These are phyloP conservation scores for Cydia splendana DNA, from an alignment of 1,140 invertebrate genomes.

Conservation along the genomic window DNA sequence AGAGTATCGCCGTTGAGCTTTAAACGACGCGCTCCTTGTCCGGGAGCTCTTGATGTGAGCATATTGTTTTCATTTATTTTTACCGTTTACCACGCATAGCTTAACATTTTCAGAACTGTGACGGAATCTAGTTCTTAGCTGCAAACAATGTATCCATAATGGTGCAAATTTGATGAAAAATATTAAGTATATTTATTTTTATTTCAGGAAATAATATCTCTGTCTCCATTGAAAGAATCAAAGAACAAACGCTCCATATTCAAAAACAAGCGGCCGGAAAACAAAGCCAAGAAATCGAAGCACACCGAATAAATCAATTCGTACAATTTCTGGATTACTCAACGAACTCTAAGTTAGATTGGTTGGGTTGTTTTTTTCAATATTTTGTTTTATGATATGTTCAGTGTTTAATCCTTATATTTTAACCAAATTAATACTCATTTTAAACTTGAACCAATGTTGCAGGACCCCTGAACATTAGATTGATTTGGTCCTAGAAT, in stretches of 20 bases:
- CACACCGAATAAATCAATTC: background rate
- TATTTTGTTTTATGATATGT: too few relatives aligned
- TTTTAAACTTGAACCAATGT: background rate
- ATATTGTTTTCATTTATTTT: background rate
- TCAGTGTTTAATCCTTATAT: too few relatives aligned
- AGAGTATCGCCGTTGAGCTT: background rate
- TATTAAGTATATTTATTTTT: constrained; percentile 9
- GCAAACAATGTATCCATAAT: too few relatives aligned
- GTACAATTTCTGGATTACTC: too few relatives aligned
- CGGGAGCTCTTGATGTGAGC: background rate
- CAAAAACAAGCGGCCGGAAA: constrained; percentile 46
- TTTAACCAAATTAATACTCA: background rate
- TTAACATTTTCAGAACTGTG: too few relatives aligned
- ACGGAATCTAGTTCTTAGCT: too few relatives aligned
- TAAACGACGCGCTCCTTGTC: background rate
- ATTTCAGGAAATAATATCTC: constrained; percentile 43
- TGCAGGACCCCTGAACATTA: background rate
- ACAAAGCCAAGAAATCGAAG: constrained; percentile 39
- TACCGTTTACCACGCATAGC: too few relatives aligned
- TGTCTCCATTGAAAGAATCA: constrained; percentile 47
- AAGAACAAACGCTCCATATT: constrained; percentile 47
- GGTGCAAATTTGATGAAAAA: too few relatives aligned
- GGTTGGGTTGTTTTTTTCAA: too few relatives aligned
- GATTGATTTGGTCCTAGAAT: background rate
- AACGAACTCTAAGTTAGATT: too few relatives aligned